phyloP scores from a whole-genome alignment of 35 echinoderm and acorn worm species.

The Lytechinus pictus region DNA sequence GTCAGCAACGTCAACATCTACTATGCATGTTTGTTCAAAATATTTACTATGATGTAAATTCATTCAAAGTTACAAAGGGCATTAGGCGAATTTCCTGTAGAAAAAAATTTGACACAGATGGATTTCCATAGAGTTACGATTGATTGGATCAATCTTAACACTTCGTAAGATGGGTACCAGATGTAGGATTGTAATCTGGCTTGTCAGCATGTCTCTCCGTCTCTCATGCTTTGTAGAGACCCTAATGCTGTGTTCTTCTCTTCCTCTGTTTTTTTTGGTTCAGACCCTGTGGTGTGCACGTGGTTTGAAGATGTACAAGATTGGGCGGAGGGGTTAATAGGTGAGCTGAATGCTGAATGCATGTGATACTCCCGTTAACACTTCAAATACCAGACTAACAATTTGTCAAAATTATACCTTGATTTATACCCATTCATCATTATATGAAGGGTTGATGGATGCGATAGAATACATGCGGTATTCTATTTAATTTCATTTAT shows the following conservation, averaged over 20 bases:
- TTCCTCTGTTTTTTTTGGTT: neutral
- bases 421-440: too few relatives aligned
- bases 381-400: neutral
- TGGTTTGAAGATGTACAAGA: conserved; percentile 45
- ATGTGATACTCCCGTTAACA: neutral
- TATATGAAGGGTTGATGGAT: neutral
- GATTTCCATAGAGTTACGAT: too few relatives aligned
- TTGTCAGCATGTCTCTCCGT: neutral
- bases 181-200: too few relatives aligned
- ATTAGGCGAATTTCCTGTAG: too few relatives aligned
- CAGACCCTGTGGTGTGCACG: conserved; percentile 49
- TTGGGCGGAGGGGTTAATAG: conserved; percentile 42
- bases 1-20: too few relatives aligned
- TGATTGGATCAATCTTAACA: too few relatives aligned
- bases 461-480: neutral
- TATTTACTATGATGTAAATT: too few relatives aligned
- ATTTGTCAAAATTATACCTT: neutral
- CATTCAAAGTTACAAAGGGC: too few relatives aligned
- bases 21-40: too few relatives aligned
- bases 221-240: neutral
- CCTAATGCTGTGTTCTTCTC: neutral
- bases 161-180: too few relatives aligned
- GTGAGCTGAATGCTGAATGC: neutral
- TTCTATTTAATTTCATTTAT: neutral
- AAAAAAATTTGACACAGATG: too few relatives aligned